A percentile compares a stretch with the other conserved stretches of the same genome.
phyloP scores from a whole-genome alignment of 2,113 vertebrate species.

The Cygnus atratus region DNA sequence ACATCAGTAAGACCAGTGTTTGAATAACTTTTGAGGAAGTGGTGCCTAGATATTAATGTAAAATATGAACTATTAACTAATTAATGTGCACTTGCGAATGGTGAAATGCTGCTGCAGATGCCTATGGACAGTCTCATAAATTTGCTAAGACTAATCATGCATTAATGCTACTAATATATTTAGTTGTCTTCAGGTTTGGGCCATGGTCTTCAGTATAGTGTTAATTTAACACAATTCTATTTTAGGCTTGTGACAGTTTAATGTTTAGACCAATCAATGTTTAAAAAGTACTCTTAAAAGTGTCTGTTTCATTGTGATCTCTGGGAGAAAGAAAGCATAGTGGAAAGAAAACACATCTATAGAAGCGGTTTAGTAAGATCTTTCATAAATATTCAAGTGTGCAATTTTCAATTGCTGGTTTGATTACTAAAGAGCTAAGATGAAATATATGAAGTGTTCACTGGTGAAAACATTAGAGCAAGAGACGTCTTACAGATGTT shows the following conservation, averaged over 20 bases:
- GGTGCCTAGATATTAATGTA: slow-evolving; percentile 6
- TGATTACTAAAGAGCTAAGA: slow-evolving; percentile 41
- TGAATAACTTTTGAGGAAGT: not conserved
- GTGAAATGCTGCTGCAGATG: slow-evolving; percentile 33
- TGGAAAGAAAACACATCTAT: slow-evolving; percentile 40
- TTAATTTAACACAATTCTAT: slow-evolving; percentile 72
- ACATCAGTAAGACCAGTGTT: not conserved
- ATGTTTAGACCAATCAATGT: slow-evolving; percentile 69
- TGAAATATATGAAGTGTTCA: slow-evolving; percentile 23
- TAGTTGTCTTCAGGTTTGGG: not conserved
- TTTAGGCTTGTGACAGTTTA: slow-evolving; percentile 67
- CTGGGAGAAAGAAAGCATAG: slow-evolving; percentile 45
- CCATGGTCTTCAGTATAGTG: slow-evolving; percentile 53
- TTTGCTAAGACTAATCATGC: not conserved
- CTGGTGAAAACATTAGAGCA: not conserved
- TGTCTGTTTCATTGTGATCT: slow-evolving; percentile 48
- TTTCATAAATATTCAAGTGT: slow-evolving; percentile 67
- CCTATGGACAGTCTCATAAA: not conserved
- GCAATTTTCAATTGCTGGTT: slow-evolving; percentile 64
- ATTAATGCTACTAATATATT: not conserved
- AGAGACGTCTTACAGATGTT: not conserved
- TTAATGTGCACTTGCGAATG: slow-evolving; percentile 17
- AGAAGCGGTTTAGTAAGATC: slow-evolving; percentile 60
- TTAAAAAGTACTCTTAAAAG: slow-evolving; percentile 65
- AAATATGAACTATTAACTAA: slow-evolving; percentile 29